A percentile compares a stretch with the other conserved stretches of the same genome.
phyloP scores from a whole-genome alignment of 2,797 vertebrate species.

The Pseudochaenichthys georgianus region DNA sequence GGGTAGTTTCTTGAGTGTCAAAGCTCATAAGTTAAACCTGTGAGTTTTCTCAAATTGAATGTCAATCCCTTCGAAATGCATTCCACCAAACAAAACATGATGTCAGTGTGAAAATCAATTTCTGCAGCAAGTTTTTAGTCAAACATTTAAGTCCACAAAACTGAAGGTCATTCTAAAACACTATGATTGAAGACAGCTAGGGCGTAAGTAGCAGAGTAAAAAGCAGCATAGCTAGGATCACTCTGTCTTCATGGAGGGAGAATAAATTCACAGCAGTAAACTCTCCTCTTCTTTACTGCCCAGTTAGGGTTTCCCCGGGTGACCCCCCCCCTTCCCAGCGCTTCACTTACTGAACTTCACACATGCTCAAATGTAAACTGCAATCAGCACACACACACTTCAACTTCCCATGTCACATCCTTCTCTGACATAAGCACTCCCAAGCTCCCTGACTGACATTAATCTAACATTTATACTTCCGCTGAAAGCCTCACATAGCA shows the following conservation, averaged over 20 bases:
- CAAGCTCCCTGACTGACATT: conserved; percentile 47
- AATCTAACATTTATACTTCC: conserved; percentile 67
- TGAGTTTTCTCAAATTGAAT: conserved; percentile 45
- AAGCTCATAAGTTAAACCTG: conserved; percentile 39
- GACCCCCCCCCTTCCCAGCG: neutral
- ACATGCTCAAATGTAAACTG: conserved; percentile 28
- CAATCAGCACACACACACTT: conserved; percentile 19
- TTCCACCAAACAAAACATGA: conserved; percentile 1
- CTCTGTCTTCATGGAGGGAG: neutral
- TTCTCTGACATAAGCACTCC: conserved; percentile 42
- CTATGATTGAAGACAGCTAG: neutral
- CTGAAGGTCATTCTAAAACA: neutral
- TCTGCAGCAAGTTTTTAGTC: neutral
- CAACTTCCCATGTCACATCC: conserved; percentile 22
- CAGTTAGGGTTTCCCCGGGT: conserved; percentile 18
- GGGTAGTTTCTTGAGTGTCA: conserved; percentile 34
- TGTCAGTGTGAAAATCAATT: conserved; percentile 3
- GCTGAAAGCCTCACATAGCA: conserved; percentile 43
- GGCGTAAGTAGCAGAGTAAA: neutral
- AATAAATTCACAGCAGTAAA: conserved; percentile 17
- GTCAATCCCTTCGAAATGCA: conserved; percentile 34
- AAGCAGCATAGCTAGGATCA: conserved; percentile 7
- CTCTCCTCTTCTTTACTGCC: conserved; percentile 12
- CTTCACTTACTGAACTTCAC: conserved; percentile 40
- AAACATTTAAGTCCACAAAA: neutral